phyloP scores from a whole-genome alignment of 2,113 vertebrate species.

The Corythoichthys haematopterus region DNA sequence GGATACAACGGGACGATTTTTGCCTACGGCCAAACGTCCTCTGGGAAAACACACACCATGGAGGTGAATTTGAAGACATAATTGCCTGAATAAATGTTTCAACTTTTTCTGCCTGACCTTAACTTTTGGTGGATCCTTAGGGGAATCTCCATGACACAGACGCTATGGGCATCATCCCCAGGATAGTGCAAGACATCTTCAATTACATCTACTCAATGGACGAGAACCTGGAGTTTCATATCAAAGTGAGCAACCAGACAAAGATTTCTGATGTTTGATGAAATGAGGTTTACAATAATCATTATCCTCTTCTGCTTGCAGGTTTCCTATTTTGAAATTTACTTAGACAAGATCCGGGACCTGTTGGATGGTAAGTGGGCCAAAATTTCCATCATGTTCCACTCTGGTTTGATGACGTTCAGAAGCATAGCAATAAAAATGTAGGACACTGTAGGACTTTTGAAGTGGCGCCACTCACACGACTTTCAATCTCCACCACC shows the following conservation, averaged over 20 bases:
- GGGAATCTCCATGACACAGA: slow-evolving; percentile 90
- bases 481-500: neutral
- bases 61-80: slow-evolving; percentile 75
- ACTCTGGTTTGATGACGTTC: neutral
- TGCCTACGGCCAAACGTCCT: slow-evolving; percentile 95
- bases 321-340: slow-evolving; percentile 97
- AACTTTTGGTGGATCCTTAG: slow-evolving; percentile 52
- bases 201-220: slow-evolving; percentile 96
- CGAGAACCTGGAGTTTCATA: slow-evolving; percentile 92
- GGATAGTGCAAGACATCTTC: slow-evolving; percentile 91
- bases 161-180: slow-evolving; percentile 91
- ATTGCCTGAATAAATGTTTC: neutral
- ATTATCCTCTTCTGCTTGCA: slow-evolving; percentile 37
- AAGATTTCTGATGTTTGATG: neutral
- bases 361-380: slow-evolving; percentile 84
- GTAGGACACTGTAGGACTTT: neutral
- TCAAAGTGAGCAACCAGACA: slow-evolving; percentile 73
- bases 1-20: slow-evolving; percentile 98
- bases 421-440: neutral
- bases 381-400: neutral
- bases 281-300: neutral
- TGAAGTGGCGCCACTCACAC: neutral
- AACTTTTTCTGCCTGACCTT: accelerated
- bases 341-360: slow-evolving; percentile 93
- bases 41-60: slow-evolving; percentile 98